Conservation (phyloP, 2,113 vertebrate genomes). For the Peromyscus californicus region DNA sequence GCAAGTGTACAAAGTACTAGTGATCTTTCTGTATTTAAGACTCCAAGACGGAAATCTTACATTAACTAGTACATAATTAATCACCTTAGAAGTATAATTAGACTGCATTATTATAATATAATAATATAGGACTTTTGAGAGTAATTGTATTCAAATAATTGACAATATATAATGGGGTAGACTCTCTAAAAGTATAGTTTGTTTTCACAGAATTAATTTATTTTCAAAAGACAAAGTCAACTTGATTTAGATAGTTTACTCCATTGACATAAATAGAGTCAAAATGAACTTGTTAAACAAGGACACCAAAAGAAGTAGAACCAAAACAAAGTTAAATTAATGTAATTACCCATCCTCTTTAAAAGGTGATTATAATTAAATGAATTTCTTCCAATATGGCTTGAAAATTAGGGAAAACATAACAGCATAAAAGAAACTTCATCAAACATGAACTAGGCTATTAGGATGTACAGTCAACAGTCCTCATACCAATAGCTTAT, state of each 20-base stretch:
- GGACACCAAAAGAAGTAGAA: conserved; percentile 32
- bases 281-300: conserved; percentile 38
- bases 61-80: conserved; percentile 5
- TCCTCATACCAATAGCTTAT: conserved; percentile 78
- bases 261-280: neutral
- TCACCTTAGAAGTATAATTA: neutral
- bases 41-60: neutral
- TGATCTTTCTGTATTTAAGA: conserved; percentile 11
- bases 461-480: conserved; percentile 79
- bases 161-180: neutral
- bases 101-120: neutral
- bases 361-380: conserved; percentile 43
- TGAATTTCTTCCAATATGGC: conserved; percentile 60
- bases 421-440: conserved; percentile 76
- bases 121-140: neutral
- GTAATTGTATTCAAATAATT: conserved; percentile 41
- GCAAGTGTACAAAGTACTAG: neutral
- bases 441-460: conserved; percentile 78
- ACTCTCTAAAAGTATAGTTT: neutral
- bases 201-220: conserved; percentile 42
- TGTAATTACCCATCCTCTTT: neutral
- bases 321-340: conserved; percentile 54
- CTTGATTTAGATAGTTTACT: neutral
- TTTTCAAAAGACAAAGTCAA: conserved; percentile 3
- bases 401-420: conserved; percentile 80